Conservation (phyloP, 2,113 vertebrate genomes). For the Tapirus terrestris region DNA sequence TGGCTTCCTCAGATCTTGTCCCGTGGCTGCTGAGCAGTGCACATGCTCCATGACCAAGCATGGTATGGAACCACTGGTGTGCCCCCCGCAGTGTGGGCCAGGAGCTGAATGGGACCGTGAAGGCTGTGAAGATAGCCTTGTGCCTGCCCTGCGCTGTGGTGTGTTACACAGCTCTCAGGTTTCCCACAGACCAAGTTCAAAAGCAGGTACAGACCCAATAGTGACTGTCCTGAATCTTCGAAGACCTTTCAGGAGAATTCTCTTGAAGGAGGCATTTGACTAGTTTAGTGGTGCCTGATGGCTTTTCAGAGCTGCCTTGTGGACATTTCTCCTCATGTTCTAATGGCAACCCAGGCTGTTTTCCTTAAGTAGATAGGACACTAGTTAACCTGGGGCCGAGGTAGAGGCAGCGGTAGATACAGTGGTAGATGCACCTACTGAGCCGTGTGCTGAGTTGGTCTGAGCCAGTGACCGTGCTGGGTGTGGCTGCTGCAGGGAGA, state of each 20-base stretch:
- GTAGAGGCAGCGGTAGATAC: background rate
- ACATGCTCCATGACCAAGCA: background rate
- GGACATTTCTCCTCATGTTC: background rate
- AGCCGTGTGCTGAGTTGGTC: background rate
- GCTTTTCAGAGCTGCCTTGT: background rate
- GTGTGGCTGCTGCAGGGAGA: background rate
- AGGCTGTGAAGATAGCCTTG: background rate
- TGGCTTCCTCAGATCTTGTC: background rate
- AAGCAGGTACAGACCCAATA: background rate
- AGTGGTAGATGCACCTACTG: background rate
- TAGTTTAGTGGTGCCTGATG: too few species aligned
- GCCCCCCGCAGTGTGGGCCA: background rate
- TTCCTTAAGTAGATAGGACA: background rate
- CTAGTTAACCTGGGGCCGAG: background rate
- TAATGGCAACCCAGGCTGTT: background rate
- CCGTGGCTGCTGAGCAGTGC: background rate
- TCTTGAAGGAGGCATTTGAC: background rate
- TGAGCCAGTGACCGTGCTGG: background rate
- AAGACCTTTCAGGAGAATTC: background rate
- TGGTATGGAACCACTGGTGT: background rate
- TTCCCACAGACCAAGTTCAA: fast-evolving
- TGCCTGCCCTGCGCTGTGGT: background rate
- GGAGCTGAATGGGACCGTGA: background rate
- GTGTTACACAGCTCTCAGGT: background rate
- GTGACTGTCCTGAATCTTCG: background rate